Conservation (phyloP, 2,888 invertebrate genomes). For the Drosophila mayaguana region DNA sequence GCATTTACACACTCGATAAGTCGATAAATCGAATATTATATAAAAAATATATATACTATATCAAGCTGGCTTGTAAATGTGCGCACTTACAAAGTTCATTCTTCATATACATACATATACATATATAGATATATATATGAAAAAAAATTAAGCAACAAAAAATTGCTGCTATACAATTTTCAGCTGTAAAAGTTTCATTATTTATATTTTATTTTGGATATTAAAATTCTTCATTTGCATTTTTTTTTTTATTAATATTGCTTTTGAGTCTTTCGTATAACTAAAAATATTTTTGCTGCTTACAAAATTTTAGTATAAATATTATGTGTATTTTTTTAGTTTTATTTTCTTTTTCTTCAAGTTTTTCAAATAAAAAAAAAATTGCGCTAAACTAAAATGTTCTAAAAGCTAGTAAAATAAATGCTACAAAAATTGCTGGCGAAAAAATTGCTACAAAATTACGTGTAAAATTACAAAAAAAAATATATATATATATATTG, state of each 20-base stretch:
- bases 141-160: constrained; percentile 25
- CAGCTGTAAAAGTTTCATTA: constrained; percentile 20
- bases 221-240: constrained; percentile 18
- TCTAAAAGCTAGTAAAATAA: constrained; percentile 65
- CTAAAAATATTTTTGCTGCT: constrained; percentile 38
- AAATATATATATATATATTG: neutral
- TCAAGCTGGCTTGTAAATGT: constrained; percentile 60
- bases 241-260: constrained; percentile 59
- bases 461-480: constrained; percentile 8
- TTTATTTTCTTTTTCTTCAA: constrained; percentile 26
- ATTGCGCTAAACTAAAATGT: constrained; percentile 73
- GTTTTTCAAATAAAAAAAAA: constrained; percentile 51
- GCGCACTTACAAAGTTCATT: constrained; percentile 39
- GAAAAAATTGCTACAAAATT: constrained; percentile 68
- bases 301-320: constrained; percentile 55
- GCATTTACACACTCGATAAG: constrained; percentile 44
- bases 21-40: constrained; percentile 48
- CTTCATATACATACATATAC: constrained; percentile 1
- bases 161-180: constrained; percentile 40
- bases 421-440: constrained; percentile 70
- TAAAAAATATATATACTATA: constrained; percentile 27
- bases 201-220: constrained; percentile 19
- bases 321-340: constrained; percentile 30
- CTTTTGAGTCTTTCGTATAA: constrained; percentile 80
- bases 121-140: neutral